These are phyloP conservation scores for Catharus bicknelli DNA, from an alignment of 2,113 vertebrate species.

Conservation along the genomic window DNA sequence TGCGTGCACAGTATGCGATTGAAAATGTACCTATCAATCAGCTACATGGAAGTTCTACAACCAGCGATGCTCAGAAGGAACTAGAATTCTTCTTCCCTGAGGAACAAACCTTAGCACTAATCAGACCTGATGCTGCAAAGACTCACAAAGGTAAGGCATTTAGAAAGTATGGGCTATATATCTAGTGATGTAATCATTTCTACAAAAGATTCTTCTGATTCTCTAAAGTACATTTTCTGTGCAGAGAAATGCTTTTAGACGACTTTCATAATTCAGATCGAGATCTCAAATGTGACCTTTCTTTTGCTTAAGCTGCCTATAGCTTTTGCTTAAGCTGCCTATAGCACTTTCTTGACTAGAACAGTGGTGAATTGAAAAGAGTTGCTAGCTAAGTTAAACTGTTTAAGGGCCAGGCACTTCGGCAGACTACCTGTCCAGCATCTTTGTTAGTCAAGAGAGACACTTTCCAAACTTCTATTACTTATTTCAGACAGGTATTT, in stretches of 20 bases:
- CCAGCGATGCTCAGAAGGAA: conserved; percentile 50
- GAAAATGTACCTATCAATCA: conserved; percentile 42
- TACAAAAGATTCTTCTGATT: not conserved
- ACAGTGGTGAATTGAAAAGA: not conserved
- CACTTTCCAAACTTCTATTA: not conserved
- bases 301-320: not conserved
- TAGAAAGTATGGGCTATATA: not conserved
- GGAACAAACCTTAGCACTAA: conserved; percentile 71
- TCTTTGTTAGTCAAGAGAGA: not conserved
- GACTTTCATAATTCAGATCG: not conserved
- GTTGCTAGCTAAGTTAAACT: not conserved
- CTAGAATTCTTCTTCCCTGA: conserved; percentile 71
- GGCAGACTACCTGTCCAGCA: not conserved
- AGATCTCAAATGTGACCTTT: not conserved
- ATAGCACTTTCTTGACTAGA: not conserved
- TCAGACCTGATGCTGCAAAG: conserved; percentile 64
- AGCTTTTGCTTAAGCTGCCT: not conserved
- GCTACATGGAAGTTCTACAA: conserved; percentile 70
- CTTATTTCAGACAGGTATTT: not conserved
- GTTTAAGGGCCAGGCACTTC: not conserved
- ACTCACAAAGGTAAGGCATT: conserved; percentile 55
- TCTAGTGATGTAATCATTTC: not conserved
- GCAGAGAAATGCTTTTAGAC: not conserved
- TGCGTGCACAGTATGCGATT: conserved; percentile 54
- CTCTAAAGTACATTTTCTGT: not conserved